Conservation (phyloP, 2,797 vertebrate species). For the Arnoldichthys spilopterus region DNA sequence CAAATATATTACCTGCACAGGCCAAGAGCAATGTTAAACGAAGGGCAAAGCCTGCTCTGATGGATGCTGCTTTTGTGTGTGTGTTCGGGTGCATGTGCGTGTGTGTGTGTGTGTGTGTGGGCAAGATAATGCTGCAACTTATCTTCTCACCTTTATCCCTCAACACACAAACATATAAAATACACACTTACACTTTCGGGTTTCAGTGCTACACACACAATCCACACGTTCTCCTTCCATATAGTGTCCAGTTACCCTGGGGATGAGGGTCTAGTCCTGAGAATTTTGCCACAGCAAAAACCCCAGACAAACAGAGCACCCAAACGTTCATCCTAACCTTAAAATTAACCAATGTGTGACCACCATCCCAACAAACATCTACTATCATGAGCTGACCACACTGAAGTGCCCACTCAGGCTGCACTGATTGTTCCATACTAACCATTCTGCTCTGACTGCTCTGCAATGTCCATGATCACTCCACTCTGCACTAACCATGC, state of each 20-base stretch:
- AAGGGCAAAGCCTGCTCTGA: conserved; percentile 52
- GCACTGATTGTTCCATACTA: background rate
- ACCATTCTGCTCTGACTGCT: background rate
- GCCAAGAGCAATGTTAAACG: conserved; percentile 52
- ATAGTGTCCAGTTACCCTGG: background rate
- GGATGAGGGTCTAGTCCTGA: background rate
- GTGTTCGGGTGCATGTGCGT: background rate
- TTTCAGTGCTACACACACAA: too few species aligned
- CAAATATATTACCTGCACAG: conserved; percentile 66
- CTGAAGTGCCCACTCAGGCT: too few species aligned
- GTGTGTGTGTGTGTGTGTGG: conserved; percentile 49
- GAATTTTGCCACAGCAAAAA: background rate
- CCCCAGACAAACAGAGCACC: background rate
- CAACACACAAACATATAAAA: background rate
- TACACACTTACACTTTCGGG: background rate
- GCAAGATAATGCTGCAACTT: conserved; percentile 2
- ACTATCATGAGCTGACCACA: background rate
- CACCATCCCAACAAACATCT: background rate
- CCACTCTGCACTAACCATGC: background rate
- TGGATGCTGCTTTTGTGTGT: conserved; percentile 31
- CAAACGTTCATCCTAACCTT: background rate
- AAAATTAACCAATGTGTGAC: background rate
- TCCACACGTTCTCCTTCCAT: too few species aligned
- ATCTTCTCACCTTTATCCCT: conserved; percentile 7
- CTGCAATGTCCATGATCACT: background rate